A percentile compares a stretch with the other conserved stretches of the same genome.
phyloP scores from a whole-genome alignment of 2,888 invertebrate genomes.

The Calameuta pallipes region DNA sequence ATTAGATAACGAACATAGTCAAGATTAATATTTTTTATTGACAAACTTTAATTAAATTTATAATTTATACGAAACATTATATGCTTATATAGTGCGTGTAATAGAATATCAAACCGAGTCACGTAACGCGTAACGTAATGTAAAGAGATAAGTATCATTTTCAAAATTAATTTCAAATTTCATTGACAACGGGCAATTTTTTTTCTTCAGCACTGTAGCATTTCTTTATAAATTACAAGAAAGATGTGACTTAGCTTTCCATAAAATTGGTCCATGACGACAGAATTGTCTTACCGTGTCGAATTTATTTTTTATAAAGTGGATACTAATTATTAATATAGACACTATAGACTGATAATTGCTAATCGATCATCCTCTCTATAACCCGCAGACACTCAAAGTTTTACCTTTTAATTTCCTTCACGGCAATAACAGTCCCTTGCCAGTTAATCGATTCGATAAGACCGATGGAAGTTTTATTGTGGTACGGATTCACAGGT shows the following conservation, averaged over 20 bases:
- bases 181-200: neutral
- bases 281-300: neutral
- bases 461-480: conserved; percentile 35
- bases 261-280: neutral
- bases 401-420: conserved; percentile 28
- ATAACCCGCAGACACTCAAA: neutral
- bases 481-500: conserved; percentile 24
- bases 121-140: too few relatives aligned
- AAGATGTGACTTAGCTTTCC: neutral
- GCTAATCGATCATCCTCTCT: neutral
- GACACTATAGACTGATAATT: neutral
- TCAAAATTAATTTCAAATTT: too few relatives aligned
- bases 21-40: too few relatives aligned
- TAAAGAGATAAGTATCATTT: neutral
- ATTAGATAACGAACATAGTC: too few relatives aligned
- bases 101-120: too few relatives aligned
- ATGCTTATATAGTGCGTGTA: too few relatives aligned
- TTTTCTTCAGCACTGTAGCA: neutral
- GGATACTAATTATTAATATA: neutral
- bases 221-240: neutral
- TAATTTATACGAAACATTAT: conserved; percentile 1
- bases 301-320: neutral
- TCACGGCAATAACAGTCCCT: neutral
- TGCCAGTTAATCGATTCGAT: conserved; percentile 20
- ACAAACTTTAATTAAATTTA: conserved; percentile 30